Evolutionary conservation across 2,113 vertebrate species (phyloP), one percentile per base, ranked within the genome.

Genomic region (Symphodus melops): DNA sequence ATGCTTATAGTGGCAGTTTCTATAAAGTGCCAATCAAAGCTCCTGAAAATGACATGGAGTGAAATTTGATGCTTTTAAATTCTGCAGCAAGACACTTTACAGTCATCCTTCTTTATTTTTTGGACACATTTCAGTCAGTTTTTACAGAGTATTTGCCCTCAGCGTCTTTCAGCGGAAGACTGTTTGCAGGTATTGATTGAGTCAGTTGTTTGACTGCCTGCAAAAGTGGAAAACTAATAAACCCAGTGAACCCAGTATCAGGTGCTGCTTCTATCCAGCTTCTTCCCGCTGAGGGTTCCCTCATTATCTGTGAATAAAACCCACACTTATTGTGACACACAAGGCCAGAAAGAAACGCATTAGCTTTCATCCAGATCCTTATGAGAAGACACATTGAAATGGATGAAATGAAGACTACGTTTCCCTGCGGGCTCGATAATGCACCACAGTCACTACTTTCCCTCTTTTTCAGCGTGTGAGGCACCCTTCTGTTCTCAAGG

Each of bases 401-500:
- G 37, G 17, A 17, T 12, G 8, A 54, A 58, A 44, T 51, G 10
- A 14, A 73, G 72, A 42, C 11, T 7, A 48, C 5, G 75, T 74
- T 75, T 72, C 20, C 65, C 42, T 1, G 17, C 19, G 33, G 70
- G 33, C 44, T 59, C 14, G 2, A 68, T 68, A 46, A 79, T 23
- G 54, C 60, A 42, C 36, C 58, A 51, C 25, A 70, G 57, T 68
- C 68, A 51, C 25, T 41, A 78, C 72, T 76, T 67, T 58, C 66
- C 58, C n/a, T 77, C 42, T 73, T 58, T 65, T 58, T 60, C 57
- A 3, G 42, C 53, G 72, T 79, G 68, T 53, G 68, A 82, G 76
- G 68, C 77, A 53, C 77, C 79, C 77, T 75, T 72, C 77, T 81
- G 86, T 58, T 84, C 64, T 68, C 25, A 41, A 72, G 82, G 62